Conservation (phyloP, 2,888 invertebrate genomes). For the Eupelmus urozonus region DNA sequence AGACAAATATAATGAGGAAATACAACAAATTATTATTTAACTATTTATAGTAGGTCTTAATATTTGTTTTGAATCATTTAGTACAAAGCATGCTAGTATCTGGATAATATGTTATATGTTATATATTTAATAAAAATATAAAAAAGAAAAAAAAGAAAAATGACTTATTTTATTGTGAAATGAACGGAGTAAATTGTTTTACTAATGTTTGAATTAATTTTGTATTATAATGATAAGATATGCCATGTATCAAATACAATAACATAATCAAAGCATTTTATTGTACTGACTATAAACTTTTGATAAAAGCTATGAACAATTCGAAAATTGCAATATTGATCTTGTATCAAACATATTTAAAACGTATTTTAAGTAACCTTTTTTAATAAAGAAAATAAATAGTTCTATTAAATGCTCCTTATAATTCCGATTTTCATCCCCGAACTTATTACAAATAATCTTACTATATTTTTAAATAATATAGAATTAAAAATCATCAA, state of each 20-base stretch:
- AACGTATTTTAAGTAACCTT: no score
- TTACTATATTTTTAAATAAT: background rate
- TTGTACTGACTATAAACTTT: slow-evolving; percentile 38
- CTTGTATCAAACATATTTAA: no score
- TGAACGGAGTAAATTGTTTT: slow-evolving; percentile 40
- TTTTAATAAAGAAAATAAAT: background rate
- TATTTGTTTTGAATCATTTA: slow-evolving; percentile 30
- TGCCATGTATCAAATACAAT: slow-evolving; percentile 41
- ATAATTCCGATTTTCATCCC: slow-evolving; percentile 50
- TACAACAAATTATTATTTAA: slow-evolving; percentile 26
- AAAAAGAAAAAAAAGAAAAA: slow-evolving; percentile 18
- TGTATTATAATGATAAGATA: slow-evolving; percentile 47
- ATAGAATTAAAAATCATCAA: no score
- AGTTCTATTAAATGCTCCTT: slow-evolving; percentile 43
- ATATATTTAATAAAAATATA: slow-evolving; percentile 28
- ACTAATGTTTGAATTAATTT: slow-evolving; percentile 47
- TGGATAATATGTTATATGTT: slow-evolving; percentile 42
- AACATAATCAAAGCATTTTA: slow-evolving; percentile 35
- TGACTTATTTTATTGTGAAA: slow-evolving; percentile 30
- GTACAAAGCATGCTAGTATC: slow-evolving; percentile 50
- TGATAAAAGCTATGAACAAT: slow-evolving; percentile 16
- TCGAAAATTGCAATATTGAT: background rate
- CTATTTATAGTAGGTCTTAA: slow-evolving; percentile 37
- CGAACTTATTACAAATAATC: slow-evolving; percentile 35
- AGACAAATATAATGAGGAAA: background rate